Percentiles rank a stretch among this genome's conserved stretches.
These are phyloP conservation scores for Clistopyga incitator DNA, from an alignment of 2,888 invertebrate species.

Conservation along the genomic window DNA sequence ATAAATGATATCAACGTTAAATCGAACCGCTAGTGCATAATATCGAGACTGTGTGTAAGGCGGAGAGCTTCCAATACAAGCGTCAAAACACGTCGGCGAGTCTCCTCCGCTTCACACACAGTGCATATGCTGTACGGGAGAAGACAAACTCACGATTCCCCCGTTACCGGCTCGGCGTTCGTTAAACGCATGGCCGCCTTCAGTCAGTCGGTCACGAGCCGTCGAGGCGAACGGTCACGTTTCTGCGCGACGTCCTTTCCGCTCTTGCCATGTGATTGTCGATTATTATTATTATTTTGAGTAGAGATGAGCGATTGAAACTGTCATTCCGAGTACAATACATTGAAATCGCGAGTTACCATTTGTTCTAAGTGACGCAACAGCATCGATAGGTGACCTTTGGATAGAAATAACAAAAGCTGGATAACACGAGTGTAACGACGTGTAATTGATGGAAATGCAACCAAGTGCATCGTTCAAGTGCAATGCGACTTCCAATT, in stretches of 20 bases:
- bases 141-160: slow-evolving; percentile 49
- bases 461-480: slow-evolving; percentile 30
- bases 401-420: slow-evolving; percentile 9
- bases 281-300: not conserved
- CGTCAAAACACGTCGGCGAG: not conserved
- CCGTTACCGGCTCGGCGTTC: slow-evolving; percentile 57
- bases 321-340: slow-evolving; percentile 1
- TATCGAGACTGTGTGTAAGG: slow-evolving; percentile 3
- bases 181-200: slow-evolving; percentile 64
- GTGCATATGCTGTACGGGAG: slow-evolving; percentile 1
- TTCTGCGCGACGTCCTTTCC: slow-evolving; percentile 6
- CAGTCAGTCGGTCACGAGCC: slow-evolving; percentile 72
- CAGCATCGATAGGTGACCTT: not conserved
- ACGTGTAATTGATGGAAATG: slow-evolving; percentile 16
- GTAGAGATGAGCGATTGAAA: not conserved
- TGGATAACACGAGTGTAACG: slow-evolving; percentile 29
- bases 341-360: not conserved
- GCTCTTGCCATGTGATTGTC: slow-evolving; percentile 46
- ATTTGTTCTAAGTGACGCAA: not conserved
- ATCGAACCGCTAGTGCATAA: slow-evolving; percentile 27
- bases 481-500: slow-evolving; percentile 39
- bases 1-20: slow-evolving; percentile 43
- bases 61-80: not conserved
- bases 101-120: slow-evolving; percentile 3
- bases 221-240: slow-evolving; percentile 62